phyloP scores from a whole-genome alignment of 2,113 vertebrate species.

The Centropus bengalensis region DNA sequence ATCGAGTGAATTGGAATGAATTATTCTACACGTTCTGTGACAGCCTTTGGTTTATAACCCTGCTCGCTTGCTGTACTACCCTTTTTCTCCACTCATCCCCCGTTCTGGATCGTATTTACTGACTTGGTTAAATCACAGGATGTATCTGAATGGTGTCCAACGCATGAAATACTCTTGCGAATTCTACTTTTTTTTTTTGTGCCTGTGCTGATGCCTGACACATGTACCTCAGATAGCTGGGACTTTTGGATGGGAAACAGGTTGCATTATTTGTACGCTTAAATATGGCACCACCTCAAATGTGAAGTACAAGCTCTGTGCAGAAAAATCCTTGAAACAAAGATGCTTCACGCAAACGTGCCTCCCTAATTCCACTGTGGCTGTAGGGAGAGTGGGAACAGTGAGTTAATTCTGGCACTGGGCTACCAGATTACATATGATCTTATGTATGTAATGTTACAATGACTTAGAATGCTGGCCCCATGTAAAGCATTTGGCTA shows the following conservation, averaged over 20 bases:
- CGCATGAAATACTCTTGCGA: background rate
- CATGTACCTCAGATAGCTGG: background rate
- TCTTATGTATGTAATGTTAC: background rate
- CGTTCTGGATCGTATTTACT: background rate
- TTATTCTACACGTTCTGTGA: background rate
- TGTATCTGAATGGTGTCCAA: background rate
- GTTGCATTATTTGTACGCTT: background rate
- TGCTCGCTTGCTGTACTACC: background rate
- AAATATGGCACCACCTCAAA: background rate
- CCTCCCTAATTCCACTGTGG: background rate
- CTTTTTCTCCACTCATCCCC: background rate
- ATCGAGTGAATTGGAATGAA: background rate
- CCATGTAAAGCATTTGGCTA: background rate
- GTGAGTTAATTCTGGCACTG: background rate
- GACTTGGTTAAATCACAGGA: background rate
- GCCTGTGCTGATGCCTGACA: background rate
- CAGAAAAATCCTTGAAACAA: background rate
- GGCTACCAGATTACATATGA: background rate
- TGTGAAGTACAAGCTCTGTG: background rate
- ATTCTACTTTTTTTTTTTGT: background rate
- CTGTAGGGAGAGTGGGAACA: background rate
- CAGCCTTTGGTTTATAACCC: background rate
- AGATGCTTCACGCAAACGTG: background rate
- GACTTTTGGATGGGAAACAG: background rate
- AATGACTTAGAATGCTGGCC: background rate